These are phyloP conservation scores for Silurus asotus DNA, from an alignment of 2,113 vertebrate genomes.

Conservation along the genomic window DNA sequence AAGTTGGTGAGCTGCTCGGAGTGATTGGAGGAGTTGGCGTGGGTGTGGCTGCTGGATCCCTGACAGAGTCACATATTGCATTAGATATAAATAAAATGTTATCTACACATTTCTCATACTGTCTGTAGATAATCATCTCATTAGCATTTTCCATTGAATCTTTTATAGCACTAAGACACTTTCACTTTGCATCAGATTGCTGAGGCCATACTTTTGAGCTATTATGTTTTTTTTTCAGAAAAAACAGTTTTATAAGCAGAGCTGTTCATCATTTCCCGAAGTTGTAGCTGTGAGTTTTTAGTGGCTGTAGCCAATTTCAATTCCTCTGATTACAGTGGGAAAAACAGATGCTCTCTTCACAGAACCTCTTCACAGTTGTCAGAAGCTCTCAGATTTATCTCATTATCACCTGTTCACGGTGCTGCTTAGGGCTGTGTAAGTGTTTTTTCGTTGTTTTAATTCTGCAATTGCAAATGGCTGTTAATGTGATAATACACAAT, in stretches of 20 bases:
- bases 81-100: not conserved
- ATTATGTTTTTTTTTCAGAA: not conserved
- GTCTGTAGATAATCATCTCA: not conserved
- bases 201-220: not conserved
- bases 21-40: too few species aligned
- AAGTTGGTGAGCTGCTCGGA: too few species aligned
- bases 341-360: constrained; percentile 8
- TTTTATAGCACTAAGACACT: not conserved
- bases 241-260: constrained; percentile 2
- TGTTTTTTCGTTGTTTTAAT: constrained; percentile 15
- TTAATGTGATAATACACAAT: not conserved
- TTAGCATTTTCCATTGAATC: constrained; percentile 1
- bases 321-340: constrained; percentile 6
- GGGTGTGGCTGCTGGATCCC: too few species aligned
- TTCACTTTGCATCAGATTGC: not conserved
- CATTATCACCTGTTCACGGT: constrained; percentile 13
- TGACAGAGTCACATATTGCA: not conserved
- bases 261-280: not conserved
- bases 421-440: not conserved
- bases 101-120: not conserved
- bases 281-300: constrained; percentile 22
- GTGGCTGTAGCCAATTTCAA: constrained; percentile 4
- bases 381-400: constrained; percentile 29
- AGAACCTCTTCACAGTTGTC: constrained; percentile 29
- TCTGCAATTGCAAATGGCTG: constrained; percentile 17